phyloP scores from a whole-genome alignment of 2,797 vertebrate species.

The Enteromius radiatus region DNA sequence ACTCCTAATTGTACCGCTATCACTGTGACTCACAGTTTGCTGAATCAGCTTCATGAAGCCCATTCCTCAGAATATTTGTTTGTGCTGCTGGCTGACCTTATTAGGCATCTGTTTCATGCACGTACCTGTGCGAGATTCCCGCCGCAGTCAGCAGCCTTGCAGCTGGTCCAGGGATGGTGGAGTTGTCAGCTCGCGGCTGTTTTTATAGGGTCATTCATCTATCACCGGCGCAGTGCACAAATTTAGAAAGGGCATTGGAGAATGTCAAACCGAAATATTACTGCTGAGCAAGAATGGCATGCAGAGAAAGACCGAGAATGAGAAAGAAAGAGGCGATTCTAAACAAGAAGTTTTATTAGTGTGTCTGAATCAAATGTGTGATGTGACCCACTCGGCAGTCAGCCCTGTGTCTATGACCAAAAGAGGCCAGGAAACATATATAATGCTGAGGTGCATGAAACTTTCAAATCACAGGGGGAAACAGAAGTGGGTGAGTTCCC shows the following conservation, averaged over 20 bases:
- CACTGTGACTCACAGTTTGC: constrained; percentile 11
- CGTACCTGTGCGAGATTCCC: constrained; percentile 46
- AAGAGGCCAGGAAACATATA: neutral
- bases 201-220: constrained; percentile 71
- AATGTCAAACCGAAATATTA: constrained; percentile 37
- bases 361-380: neutral
- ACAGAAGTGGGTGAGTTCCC: constrained; percentile 1
- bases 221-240: constrained; percentile 65
- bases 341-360: neutral
- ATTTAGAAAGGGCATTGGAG: constrained; percentile 57
- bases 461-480: neutral
- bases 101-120: constrained; percentile 75
- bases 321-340: neutral
- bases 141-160: constrained; percentile 59
- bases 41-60: constrained; percentile 42
- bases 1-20: neutral
- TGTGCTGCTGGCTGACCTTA: constrained; percentile 72
- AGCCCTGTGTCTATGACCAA: neutral
- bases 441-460: neutral
- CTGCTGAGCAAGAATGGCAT: constrained; percentile 14
- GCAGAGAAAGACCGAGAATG: constrained; percentile 2
- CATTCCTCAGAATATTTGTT: constrained; percentile 65
- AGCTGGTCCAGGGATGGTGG: constrained; percentile 63
- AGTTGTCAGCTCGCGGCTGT: constrained; percentile 56
- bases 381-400: constrained; percentile 14